These are phyloP conservation scores for Heliconius cydno DNA, from an alignment of 2,888 invertebrate genomes.

Conservation along the genomic window DNA sequence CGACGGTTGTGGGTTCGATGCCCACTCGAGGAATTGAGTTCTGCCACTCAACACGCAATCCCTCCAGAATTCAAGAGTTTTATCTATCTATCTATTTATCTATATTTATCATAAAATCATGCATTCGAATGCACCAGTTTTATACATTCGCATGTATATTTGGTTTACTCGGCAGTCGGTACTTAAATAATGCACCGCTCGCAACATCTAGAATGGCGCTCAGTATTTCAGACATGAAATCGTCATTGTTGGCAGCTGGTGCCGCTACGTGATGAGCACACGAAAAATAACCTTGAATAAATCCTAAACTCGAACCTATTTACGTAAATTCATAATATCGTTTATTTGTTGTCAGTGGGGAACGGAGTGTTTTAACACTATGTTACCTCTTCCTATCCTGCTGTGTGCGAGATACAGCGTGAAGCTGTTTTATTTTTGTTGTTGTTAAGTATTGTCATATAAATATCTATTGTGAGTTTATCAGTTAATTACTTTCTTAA, in stretches of 20 bases:
- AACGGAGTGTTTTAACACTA: too few species aligned
- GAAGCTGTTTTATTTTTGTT: too few species aligned
- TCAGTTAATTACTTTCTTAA: background rate
- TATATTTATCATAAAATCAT: background rate
- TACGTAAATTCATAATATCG: background rate
- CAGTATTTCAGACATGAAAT: constrained; percentile 27
- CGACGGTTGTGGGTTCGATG: too few species aligned
- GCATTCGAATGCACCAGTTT: background rate
- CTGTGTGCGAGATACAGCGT: too few species aligned
- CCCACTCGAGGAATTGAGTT: too few species aligned
- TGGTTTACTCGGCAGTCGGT: constrained; percentile 2
- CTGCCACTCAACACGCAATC: too few species aligned
- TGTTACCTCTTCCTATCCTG: too few species aligned
- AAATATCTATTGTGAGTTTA: background rate
- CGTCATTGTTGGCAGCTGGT: constrained; percentile 30
- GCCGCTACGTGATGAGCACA: constrained; percentile 24
- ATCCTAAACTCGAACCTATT: background rate
- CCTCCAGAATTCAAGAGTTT: too few species aligned
- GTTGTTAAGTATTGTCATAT: background rate
- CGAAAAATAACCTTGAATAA: constrained; percentile 22
- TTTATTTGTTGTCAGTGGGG: background rate
- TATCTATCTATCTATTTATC: too few species aligned
- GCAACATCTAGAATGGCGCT: constrained; percentile 20
- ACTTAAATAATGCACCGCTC: constrained; percentile 7
- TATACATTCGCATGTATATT: background rate